Conservation (phyloP, 2,888 invertebrate genomes). For the Deroplatys truncata region DNA sequence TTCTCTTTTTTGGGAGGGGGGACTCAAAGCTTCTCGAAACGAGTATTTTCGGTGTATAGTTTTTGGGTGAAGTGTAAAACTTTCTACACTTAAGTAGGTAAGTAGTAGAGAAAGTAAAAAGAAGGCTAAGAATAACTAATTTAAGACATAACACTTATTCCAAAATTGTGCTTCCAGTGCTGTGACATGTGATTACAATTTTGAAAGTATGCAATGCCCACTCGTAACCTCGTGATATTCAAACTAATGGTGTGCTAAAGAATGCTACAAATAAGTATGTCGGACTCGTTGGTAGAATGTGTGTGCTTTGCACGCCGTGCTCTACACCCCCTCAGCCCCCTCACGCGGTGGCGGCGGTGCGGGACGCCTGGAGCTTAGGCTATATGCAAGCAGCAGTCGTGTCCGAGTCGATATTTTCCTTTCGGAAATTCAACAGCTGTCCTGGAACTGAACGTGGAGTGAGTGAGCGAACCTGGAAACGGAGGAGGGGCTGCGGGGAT, state of each 20-base stretch:
- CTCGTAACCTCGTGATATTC: not conserved
- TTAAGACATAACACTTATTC: too few species aligned
- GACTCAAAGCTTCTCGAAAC: too few species aligned
- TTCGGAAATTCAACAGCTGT: slow-evolving; percentile 26
- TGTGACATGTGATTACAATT: too few species aligned
- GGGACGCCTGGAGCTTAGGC: slow-evolving; percentile 14
- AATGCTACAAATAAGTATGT: not conserved
- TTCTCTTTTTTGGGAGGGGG: too few species aligned
- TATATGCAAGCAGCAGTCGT: slow-evolving; percentile 17
- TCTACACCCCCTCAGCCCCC: too few species aligned
- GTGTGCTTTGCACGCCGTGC: not conserved
- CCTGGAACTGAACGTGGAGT: not conserved
- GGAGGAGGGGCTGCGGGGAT: not conserved
- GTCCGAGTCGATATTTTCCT: slow-evolving; percentile 28
- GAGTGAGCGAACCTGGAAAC: not conserved
- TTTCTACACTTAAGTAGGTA: too few species aligned
- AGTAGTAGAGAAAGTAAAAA: too few species aligned
- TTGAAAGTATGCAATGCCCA: too few species aligned
- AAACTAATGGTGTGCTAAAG: not conserved
- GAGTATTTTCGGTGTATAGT: too few species aligned
- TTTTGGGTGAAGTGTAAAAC: too few species aligned
- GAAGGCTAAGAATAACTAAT: too few species aligned
- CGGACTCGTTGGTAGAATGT: not conserved
- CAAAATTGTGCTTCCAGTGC: too few species aligned
- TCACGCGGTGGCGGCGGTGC: not conserved